phyloP scores from a whole-genome alignment of 1,140 invertebrate species.

The honey bee (Apis mellifera) region DNA sequence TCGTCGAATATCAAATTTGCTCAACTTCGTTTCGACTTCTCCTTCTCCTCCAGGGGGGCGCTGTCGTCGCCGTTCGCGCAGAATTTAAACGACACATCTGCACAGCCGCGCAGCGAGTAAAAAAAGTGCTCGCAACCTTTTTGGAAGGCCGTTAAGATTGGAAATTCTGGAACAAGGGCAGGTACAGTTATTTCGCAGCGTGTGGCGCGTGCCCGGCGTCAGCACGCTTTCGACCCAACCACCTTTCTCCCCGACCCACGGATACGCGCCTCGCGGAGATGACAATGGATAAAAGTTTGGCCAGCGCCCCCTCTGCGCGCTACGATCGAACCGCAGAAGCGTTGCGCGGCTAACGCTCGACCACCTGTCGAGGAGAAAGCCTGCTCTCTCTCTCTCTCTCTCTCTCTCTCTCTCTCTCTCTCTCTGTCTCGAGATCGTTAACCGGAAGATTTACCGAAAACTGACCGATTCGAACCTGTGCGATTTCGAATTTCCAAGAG shows the following conservation, averaged over 20 bases:
- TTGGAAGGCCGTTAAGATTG: conserved; percentile 31
- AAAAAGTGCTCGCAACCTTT: conserved; percentile 14
- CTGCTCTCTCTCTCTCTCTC: neutral
- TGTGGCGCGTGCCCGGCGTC: conserved; percentile 71
- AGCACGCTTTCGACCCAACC: conserved; percentile 47
- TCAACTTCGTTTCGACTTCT: too few relatives aligned
- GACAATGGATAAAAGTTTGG: conserved; percentile 66
- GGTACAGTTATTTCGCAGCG: conserved; percentile 71
- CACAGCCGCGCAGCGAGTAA: neutral
- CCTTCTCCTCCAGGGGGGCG: too few relatives aligned
- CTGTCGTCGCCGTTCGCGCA: neutral
- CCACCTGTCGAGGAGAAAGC: conserved; percentile 58
- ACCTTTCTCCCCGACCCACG: conserved; percentile 39
- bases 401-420: neutral
- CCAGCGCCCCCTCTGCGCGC: conserved; percentile 2
- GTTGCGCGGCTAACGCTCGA: conserved; percentile 51
- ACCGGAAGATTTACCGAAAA: conserved; percentile 44
- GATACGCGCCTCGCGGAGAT: conserved; percentile 45
- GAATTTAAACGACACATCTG: conserved; percentile 41
- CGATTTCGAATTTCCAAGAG: neutral
- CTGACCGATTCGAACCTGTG: neutral
- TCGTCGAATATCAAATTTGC: too few relatives aligned
- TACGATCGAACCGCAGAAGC: conserved; percentile 44
- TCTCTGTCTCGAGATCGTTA: neutral
- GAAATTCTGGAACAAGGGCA: conserved; percentile 53